Percentiles rank a stretch among this genome's conserved stretches.
Conservation (phyloP, 2,888 invertebrate genomes). For the Drosophila demipolita region DNA sequence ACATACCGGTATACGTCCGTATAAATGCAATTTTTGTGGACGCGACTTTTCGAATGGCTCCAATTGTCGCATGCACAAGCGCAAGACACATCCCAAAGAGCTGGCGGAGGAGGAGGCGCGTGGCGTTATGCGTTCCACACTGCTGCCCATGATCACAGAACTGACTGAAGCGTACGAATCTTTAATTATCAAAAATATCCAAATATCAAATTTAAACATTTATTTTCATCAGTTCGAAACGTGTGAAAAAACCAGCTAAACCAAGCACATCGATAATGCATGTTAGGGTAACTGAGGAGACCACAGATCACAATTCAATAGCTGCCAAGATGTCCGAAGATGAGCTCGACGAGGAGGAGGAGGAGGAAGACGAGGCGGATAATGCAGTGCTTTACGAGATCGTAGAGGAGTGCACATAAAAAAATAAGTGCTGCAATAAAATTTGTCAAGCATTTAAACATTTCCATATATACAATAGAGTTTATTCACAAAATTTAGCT, state of each 20-base stretch:
- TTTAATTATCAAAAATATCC: background rate
- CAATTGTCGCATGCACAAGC: conserved; percentile 85
- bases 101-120: conserved; percentile 83
- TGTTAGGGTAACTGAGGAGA: conserved; percentile 28
- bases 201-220: background rate
- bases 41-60: conserved; percentile 84
- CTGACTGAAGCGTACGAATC: conserved; percentile 81
- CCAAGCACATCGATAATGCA: conserved; percentile 38
- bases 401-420: conserved; percentile 55
- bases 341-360: conserved; percentile 29
- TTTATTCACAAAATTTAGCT: conserved; percentile 69
- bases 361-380: conserved; percentile 21
- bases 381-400: conserved; percentile 54
- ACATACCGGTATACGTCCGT: conserved; percentile 84
- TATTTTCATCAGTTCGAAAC: conserved; percentile 53
- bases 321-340: conserved; percentile 3
- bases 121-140: conserved; percentile 77
- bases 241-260: conserved; percentile 66
- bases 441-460: conserved; percentile 15
- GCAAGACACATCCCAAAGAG: conserved; percentile 83
- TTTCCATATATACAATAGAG: conserved; percentile 46
- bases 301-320: background rate
- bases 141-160: conserved; percentile 83
- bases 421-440: conserved; percentile 19
- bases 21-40: conserved; percentile 84